Conservation (phyloP, 2,888 invertebrate species). For the Caenorhabditis macrosperma region DNA sequence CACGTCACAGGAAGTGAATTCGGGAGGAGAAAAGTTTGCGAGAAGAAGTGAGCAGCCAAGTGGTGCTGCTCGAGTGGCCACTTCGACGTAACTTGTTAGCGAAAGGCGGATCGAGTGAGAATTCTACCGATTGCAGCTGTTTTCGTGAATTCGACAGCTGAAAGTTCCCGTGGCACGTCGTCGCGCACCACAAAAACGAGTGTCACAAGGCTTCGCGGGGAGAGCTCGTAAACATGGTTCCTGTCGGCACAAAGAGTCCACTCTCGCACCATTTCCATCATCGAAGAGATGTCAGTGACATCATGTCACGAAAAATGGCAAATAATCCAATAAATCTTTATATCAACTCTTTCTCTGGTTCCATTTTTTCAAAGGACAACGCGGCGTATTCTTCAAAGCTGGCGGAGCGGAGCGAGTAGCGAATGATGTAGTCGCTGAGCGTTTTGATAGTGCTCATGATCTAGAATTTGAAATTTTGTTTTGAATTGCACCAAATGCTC, state of each 20-base stretch:
- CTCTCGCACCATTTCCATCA: too few species aligned
- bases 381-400: background rate
- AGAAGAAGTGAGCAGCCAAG: conserved; percentile 1
- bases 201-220: background rate
- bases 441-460: background rate
- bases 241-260: too few species aligned
- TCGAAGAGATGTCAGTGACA: too few species aligned
- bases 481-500: too few species aligned
- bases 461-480: background rate
- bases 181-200: too few species aligned
- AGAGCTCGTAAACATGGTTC: background rate
- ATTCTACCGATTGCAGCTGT: conserved; percentile 22
- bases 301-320: background rate
- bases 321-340: background rate
- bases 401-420: background rate
- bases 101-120: background rate
- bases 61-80: background rate
- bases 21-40: background rate
- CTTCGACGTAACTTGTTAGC: background rate
- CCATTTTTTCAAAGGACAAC: background rate
- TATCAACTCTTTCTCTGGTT: background rate
- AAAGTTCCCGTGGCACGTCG: too few species aligned
- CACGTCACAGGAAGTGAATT: conserved; percentile 27
- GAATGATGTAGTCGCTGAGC: background rate
- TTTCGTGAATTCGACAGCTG: conserved; percentile 4